These are phyloP conservation scores for Pseudopodoces humilis DNA, from an alignment of 2,113 vertebrate genomes.

Conservation along the genomic window DNA sequence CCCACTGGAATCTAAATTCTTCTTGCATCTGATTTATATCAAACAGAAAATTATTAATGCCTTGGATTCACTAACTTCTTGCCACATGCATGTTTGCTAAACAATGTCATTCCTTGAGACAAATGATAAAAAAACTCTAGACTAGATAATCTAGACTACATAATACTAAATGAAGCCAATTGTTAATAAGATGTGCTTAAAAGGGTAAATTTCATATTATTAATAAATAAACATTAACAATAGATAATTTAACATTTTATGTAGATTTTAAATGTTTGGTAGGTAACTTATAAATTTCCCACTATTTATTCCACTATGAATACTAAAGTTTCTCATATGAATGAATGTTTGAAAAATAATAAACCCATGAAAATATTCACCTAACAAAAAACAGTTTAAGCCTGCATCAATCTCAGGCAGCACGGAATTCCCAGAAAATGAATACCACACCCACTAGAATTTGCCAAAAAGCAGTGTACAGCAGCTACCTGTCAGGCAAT, in stretches of 20 bases:
- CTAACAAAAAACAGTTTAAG: not conserved
- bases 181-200: not conserved
- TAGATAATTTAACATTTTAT: not conserved
- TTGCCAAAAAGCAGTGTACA: not conserved
- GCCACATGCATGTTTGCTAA: not conserved
- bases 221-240: not conserved
- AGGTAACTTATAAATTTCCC: not conserved
- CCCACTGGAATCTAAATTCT: not conserved
- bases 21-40: not conserved
- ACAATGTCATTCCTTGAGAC: not conserved
- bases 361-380: not conserved
- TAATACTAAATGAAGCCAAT: not conserved
- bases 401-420: not conserved
- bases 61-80: not conserved
- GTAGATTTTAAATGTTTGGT: not conserved
- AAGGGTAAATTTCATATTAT: not conserved
- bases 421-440: not conserved
- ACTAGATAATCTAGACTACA: not conserved
- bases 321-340: not conserved
- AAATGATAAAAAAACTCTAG: not conserved
- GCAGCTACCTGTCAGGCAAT: not conserved
- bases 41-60: not conserved
- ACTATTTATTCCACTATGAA: not conserved
- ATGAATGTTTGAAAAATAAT: not conserved
- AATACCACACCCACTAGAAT: not conserved